phyloP scores from a whole-genome alignment of 2,113 vertebrate species.

The Morone saxatilis region DNA sequence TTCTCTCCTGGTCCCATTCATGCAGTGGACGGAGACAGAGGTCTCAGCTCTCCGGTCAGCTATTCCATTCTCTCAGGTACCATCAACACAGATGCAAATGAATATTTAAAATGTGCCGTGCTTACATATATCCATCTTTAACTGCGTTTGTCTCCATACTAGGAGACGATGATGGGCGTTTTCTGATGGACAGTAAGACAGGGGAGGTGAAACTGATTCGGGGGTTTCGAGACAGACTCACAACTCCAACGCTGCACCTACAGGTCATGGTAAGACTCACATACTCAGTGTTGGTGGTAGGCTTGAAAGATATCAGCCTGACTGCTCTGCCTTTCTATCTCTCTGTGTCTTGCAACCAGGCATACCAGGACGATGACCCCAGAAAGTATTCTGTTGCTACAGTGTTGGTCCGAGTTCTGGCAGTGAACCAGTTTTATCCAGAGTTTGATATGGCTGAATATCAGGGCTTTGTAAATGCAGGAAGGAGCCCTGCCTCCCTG shows the following conservation, averaged over 20 bases:
- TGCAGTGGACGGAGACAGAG: slow-evolving; percentile 87
- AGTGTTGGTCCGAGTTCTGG: slow-evolving; percentile 80
- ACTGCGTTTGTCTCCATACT: slow-evolving; percentile 7
- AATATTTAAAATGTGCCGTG: neutral
- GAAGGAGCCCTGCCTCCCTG: slow-evolving; percentile 72
- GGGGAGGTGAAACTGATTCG: slow-evolving; percentile 74
- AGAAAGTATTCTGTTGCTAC: slow-evolving; percentile 86
- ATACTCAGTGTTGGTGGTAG: neutral
- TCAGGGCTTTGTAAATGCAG: slow-evolving; percentile 80
- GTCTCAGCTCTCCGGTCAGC: slow-evolving; percentile 78
- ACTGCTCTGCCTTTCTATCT: slow-evolving; percentile 2
- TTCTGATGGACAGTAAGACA: slow-evolving; percentile 78
- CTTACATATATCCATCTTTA: neutral
- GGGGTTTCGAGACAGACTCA: slow-evolving; percentile 65
- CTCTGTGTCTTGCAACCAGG: slow-evolving; percentile 69
- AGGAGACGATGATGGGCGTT: slow-evolving; percentile 78
- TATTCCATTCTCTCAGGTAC: slow-evolving; percentile 87
- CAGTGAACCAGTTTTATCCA: slow-evolving; percentile 80
- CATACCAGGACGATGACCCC: slow-evolving; percentile 84
- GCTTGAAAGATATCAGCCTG: neutral
- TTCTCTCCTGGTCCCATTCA: slow-evolving; percentile 86
- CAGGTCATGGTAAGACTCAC: slow-evolving; percentile 81
- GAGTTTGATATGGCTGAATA: slow-evolving; percentile 78
- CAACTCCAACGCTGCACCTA: slow-evolving; percentile 74
- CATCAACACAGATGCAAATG: neutral